Percentiles rank a stretch among this genome's conserved stretches.
These are phyloP conservation scores for Globodera rostochiensis DNA, from an alignment of 1,140 invertebrate genomes.

Conservation along the genomic window DNA sequence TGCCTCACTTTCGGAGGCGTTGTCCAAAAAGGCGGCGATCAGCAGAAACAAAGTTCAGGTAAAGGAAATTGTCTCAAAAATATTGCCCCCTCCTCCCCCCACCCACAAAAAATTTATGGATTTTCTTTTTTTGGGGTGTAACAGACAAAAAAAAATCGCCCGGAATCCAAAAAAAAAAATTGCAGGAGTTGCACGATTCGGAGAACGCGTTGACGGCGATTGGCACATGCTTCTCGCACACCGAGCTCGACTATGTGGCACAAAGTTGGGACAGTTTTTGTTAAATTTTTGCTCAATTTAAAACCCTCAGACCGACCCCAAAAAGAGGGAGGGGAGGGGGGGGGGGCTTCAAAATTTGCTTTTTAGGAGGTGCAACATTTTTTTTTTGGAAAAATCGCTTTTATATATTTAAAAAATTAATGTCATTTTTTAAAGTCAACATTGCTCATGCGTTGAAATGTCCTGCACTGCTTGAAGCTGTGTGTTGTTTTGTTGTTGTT, in stretches of 20 bases:
- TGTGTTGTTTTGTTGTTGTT: slow-evolving; percentile 36
- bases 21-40: slow-evolving; percentile 57
- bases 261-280: slow-evolving; percentile 20
- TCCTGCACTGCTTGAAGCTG: slow-evolving; percentile 60
- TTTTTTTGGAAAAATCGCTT: no score
- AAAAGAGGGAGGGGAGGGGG: no score
- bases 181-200: slow-evolving; percentile 51
- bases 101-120: no score
- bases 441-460: slow-evolving; percentile 58
- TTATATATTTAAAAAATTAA: no score
- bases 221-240: slow-evolving; percentile 64
- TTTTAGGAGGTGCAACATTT: no score
- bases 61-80: background rate
- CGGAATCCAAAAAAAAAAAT: background rate
- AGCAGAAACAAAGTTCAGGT: slow-evolving; percentile 42
- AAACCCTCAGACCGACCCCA: no score
- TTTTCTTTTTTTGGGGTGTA: background rate
- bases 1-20: slow-evolving; percentile 52
- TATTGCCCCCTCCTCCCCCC: background rate
- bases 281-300: no score
- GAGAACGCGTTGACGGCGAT: slow-evolving; percentile 60
- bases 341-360: no score
- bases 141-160: background rate
- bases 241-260: slow-evolving; percentile 62
- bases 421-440: slow-evolving; percentile 37